Conservation (phyloP, 2,113 vertebrate species). For the Carollia perspicillata region DNA sequence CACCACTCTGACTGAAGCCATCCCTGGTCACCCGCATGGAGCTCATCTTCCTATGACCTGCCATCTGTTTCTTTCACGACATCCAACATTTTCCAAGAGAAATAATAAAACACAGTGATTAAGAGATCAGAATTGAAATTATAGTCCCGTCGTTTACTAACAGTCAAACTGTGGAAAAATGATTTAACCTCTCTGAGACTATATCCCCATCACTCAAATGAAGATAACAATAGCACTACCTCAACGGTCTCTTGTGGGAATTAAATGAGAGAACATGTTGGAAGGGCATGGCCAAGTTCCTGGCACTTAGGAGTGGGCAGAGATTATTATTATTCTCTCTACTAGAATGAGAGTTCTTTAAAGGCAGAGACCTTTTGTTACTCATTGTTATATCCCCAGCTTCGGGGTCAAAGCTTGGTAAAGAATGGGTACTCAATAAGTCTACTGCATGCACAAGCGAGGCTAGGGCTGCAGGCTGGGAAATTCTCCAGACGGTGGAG, state of each 20-base stretch:
- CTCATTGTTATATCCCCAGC: not conserved
- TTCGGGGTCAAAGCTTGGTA: not conserved
- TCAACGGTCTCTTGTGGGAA: not conserved
- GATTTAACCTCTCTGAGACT: conserved; percentile 38
- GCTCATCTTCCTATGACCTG: not conserved
- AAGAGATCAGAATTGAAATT: conserved; percentile 17
- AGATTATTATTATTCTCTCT: not conserved
- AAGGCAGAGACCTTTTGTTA: not conserved
- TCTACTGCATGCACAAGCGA: not conserved
- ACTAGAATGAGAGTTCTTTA: not conserved
- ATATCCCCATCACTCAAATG: conserved; percentile 34
- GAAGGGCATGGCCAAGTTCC: not conserved
- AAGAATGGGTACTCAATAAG: no score
- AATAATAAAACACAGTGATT: not conserved
- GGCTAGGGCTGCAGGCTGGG: not conserved
- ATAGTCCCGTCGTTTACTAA: not conserved
- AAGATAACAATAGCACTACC: not conserved
- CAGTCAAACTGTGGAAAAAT: conserved; percentile 15
- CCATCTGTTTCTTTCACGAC: not conserved
- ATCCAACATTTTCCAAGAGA: not conserved
- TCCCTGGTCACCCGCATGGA: not conserved
- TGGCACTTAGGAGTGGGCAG: not conserved
- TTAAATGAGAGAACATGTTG: not conserved
- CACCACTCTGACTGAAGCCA: not conserved
- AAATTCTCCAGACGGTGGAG: not conserved